Percentiles rank a stretch among this genome's conserved stretches.
Conservation (phyloP, 1,140 invertebrate genomes). For the Micrasema minimum region DNA sequence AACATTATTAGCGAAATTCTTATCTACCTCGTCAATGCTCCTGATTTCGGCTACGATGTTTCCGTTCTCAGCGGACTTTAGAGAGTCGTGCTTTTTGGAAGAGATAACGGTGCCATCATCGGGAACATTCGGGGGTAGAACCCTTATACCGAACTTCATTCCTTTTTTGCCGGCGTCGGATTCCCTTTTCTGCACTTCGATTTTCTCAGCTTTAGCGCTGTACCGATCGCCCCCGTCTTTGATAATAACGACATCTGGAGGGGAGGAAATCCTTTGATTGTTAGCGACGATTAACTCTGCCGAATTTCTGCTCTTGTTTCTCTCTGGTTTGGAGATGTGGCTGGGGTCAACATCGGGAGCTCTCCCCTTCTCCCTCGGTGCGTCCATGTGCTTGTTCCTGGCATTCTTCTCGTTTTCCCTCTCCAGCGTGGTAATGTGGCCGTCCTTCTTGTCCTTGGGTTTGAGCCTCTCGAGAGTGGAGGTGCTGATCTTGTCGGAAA, state of each 20-base stretch:
- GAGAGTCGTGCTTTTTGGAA: constrained; percentile 59
- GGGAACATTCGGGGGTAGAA: constrained; percentile 69
- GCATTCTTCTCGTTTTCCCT: constrained; percentile 67
- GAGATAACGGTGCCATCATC: constrained; percentile 64
- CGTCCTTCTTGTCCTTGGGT: constrained; percentile 37
- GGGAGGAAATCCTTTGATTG: constrained; percentile 34
- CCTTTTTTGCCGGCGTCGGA: constrained; percentile 65
- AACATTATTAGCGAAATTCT: constrained; percentile 46
- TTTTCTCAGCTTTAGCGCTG: constrained; percentile 60
- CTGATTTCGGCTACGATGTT: constrained; percentile 60
- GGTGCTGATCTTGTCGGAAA: constrained; percentile 61
- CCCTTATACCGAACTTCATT: constrained; percentile 78
- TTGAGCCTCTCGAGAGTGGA: constrained; percentile 64
- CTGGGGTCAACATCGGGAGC: constrained; percentile 1
- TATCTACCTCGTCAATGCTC: constrained; percentile 66
- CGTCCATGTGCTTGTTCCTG: constrained; percentile 55
- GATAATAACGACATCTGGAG: constrained; percentile 51
- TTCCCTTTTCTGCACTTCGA: constrained; percentile 62
- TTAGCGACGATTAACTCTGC: constrained; percentile 50
- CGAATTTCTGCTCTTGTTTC: constrained; percentile 60
- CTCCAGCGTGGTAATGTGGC: constrained; percentile 62
- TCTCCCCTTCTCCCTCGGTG: constrained; percentile 1
- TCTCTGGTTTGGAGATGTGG: constrained; percentile 59
- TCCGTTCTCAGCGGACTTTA: constrained; percentile 63
- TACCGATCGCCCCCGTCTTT: constrained; percentile 52